Evolutionary conservation across 2,113 vertebrate genomes (phyloP).

Genomic region (Indri indri): DNA sequence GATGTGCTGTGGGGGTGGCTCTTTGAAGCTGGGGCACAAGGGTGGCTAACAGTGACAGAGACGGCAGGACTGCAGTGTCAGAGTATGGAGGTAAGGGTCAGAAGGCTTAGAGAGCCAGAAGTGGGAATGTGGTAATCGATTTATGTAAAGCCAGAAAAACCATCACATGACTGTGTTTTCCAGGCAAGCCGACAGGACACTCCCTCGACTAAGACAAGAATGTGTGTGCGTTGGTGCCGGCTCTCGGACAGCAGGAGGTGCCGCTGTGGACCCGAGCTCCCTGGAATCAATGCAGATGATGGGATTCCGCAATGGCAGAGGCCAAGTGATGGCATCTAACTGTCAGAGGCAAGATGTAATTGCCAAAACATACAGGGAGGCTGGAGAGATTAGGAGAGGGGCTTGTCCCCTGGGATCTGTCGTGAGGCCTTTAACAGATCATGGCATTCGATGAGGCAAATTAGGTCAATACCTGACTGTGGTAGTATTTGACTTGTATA

Average conservation of each 20-base stretch:
- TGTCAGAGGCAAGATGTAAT: background rate
- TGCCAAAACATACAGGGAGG: background rate
- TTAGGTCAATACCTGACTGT: background rate
- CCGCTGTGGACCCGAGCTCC: background rate
- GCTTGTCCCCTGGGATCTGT: background rate
- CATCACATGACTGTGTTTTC: background rate
- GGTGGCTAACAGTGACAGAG: background rate
- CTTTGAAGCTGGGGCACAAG: background rate
- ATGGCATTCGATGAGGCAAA: background rate
- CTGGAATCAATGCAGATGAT: background rate
- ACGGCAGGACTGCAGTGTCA: background rate
- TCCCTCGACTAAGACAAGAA: background rate
- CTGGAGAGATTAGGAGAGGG: background rate
- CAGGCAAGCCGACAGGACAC: background rate
- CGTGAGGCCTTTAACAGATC: background rate
- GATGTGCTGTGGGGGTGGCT: background rate
- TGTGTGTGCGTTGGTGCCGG: accelerated
- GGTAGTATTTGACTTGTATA: background rate
- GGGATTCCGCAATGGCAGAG: background rate
- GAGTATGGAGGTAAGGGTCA: background rate
- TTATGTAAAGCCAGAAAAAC: background rate
- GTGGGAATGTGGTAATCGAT: background rate
- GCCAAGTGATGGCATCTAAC: background rate
- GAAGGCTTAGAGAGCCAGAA: background rate
- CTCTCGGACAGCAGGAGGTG: background rate